Percentiles rank a stretch among this genome's conserved stretches.
Evolutionary conservation across 2,888 invertebrate genomes (phyloP).

Genomic region (Idaea biselata): DNA sequence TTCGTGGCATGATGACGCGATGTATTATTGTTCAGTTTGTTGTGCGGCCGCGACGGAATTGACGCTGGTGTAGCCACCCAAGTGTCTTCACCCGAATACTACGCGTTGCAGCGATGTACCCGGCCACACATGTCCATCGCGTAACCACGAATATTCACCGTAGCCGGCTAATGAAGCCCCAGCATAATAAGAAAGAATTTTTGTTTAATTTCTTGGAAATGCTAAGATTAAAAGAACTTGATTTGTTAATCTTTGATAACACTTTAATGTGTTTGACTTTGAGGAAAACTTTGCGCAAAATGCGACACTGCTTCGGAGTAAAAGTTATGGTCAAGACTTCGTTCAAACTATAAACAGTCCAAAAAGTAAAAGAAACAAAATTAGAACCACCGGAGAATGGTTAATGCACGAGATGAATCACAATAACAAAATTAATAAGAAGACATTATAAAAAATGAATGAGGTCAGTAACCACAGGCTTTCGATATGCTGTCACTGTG

Average conservation of each 20-base stretch:
- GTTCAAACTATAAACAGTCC: constrained; percentile 27
- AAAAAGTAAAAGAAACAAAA: constrained; percentile 35
- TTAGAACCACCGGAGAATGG: constrained; percentile 27
- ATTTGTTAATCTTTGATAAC: background rate
- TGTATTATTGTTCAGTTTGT: no score
- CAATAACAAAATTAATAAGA: constrained; percentile 19
- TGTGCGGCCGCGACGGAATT: no score
- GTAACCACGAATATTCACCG: no score
- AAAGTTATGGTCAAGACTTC: constrained; percentile 32
- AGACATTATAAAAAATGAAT: constrained; percentile 28
- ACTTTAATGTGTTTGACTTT: background rate
- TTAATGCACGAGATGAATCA: constrained; percentile 42
- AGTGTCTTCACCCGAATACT: no score
- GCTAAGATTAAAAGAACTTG: background rate
- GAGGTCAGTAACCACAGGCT: constrained; percentile 38
- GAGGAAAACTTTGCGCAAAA: constrained; percentile 24
- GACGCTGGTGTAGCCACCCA: no score
- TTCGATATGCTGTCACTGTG: constrained; percentile 32
- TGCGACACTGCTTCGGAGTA: constrained; percentile 11
- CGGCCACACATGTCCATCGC: no score
- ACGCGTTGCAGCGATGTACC: no score
- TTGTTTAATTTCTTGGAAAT: background rate
- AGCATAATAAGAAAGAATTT: background rate
- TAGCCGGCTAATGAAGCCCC: no score
- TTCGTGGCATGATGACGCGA: no score